These are phyloP conservation scores for Pontoporia blainvillei DNA, from an alignment of 2,113 vertebrate species.

Conservation along the genomic window DNA sequence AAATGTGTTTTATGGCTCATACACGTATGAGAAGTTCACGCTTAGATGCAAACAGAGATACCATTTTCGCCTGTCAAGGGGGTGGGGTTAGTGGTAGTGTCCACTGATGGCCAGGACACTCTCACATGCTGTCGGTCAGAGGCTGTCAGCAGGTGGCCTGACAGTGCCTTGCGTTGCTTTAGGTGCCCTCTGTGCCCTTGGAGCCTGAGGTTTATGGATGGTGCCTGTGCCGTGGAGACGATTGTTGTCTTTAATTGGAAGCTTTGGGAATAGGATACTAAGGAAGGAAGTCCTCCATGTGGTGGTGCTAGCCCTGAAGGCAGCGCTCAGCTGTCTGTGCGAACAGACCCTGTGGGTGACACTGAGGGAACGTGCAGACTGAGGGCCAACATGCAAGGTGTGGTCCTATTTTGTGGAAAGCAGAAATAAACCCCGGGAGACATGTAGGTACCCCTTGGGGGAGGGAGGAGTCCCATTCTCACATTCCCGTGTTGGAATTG, in stretches of 20 bases:
- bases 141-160: background rate
- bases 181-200: background rate
- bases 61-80: background rate
- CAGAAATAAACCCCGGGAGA: background rate
- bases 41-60: background rate
- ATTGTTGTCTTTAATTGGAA: background rate
- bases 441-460: rapidly evolving
- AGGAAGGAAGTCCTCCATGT: background rate
- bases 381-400: too few relatives aligned
- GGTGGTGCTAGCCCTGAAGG: background rate
- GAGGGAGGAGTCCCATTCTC: background rate
- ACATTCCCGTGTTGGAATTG: too few relatives aligned
- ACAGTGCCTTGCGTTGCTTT: background rate
- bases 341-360: rapidly evolving
- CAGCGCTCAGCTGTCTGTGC: background rate
- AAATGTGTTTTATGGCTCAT: background rate
- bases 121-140: background rate
- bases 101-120: background rate
- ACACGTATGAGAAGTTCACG: background rate
- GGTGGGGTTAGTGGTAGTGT: background rate
- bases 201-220: background rate
- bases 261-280: background rate
- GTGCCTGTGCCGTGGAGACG: background rate
- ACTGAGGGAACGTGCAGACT: too few relatives aligned
- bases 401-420: background rate